Conservation (phyloP, 2,113 vertebrate species). For the Lichenostomus cassidix region DNA sequence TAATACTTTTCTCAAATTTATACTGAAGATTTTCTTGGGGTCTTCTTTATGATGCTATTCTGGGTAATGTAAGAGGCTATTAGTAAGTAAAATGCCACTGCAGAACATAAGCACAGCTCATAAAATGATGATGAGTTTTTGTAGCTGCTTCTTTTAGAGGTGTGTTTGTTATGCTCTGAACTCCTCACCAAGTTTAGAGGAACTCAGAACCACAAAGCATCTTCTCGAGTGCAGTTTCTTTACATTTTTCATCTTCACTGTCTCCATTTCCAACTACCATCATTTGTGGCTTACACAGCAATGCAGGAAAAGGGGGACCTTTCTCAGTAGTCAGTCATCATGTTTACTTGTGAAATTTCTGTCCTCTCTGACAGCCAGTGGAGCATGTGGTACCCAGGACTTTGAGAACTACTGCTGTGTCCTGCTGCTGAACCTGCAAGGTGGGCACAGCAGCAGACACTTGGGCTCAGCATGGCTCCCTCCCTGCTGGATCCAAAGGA, state of each 20-base stretch:
- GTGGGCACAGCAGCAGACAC: not conserved
- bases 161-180: not conserved
- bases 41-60: not conserved
- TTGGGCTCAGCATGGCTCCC: not conserved
- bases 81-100: not conserved
- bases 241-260: not conserved
- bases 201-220: not conserved
- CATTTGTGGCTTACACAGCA: not conserved
- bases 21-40: not conserved
- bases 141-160: not conserved
- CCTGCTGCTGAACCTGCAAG: not conserved
- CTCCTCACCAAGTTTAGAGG: not conserved
- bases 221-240: not conserved
- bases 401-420: not conserved
- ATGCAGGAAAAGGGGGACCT: not conserved
- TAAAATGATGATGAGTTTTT: not conserved
- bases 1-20: not conserved
- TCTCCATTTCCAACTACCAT: not conserved
- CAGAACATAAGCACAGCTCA: not conserved
- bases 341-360: not conserved
- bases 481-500: not conserved
- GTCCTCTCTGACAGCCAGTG: not conserved
- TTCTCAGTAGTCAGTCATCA: not conserved
- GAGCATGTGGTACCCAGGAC: not conserved
- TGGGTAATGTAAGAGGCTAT: not conserved